These are phyloP conservation scores for Enteromius argenteus DNA, from an alignment of 2,797 vertebrate genomes.

Conservation along the genomic window DNA sequence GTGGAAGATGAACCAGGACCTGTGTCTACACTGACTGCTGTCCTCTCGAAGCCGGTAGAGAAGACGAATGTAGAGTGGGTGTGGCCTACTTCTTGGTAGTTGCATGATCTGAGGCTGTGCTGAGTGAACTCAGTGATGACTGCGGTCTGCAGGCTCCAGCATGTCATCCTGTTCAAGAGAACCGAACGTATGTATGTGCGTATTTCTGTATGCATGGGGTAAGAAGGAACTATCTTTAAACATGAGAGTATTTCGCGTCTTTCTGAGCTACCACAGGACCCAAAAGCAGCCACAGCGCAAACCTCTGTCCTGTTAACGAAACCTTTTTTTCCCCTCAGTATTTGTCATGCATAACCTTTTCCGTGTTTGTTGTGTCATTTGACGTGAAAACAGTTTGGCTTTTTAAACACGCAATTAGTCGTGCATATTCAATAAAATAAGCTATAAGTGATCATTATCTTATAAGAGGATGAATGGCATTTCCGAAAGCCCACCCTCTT, in stretches of 20 bases:
- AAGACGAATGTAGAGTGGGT: conserved; percentile 65
- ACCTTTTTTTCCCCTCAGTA: not conserved
- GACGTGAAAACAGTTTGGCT: not conserved
- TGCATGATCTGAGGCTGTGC: conserved; percentile 63
- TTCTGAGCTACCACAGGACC: not conserved
- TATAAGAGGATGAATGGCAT: not conserved
- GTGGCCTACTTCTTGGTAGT: conserved; percentile 63
- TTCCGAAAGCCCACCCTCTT: not conserved
- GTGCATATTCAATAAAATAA: not conserved
- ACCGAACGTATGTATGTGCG: conserved; percentile 23
- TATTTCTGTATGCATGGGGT: conserved; percentile 29
- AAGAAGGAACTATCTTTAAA: conserved; percentile 68
- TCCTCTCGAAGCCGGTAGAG: conserved; percentile 48
- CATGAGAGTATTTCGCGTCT: not conserved
- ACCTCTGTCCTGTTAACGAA: not conserved
- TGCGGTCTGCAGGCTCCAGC: conserved; percentile 71
- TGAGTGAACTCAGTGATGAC: conserved; percentile 53
- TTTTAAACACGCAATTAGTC: not conserved
- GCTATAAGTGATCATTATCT: not conserved
- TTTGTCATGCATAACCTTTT: not conserved
- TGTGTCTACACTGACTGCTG: conserved; percentile 61
- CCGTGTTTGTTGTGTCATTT: not conserved
- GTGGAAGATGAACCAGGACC: conserved; percentile 64
- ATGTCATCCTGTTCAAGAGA: conserved; percentile 71
- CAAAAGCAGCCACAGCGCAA: not conserved